Conservation (phyloP, 2,797 vertebrate genomes). For the Novumbra hubbsi region DNA sequence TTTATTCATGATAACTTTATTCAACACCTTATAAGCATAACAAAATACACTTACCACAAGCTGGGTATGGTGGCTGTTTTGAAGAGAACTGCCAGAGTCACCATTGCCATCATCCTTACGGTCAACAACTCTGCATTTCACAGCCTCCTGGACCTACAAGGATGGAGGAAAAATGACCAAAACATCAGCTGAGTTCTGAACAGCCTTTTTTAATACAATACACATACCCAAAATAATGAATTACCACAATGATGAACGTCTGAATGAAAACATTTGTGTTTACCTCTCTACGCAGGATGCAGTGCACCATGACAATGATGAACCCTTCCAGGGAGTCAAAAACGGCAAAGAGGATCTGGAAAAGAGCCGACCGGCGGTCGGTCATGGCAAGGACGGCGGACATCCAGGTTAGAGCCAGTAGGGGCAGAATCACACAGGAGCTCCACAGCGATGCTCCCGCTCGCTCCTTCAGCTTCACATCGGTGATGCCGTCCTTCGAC, state of each 20-base stretch:
- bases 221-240: background rate
- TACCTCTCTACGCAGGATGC: slow-evolving; percentile 95
- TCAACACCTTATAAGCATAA: slow-evolving; percentile 63
- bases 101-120: slow-evolving; percentile 96
- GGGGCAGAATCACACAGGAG: slow-evolving; percentile 96
- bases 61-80: slow-evolving; percentile 94
- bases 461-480: slow-evolving; percentile 99
- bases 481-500: slow-evolving; percentile 98
- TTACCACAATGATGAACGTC: slow-evolving; percentile 8
- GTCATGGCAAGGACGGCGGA: slow-evolving; percentile 97
- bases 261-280: slow-evolving; percentile 4
- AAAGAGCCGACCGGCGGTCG: slow-evolving; percentile 94
- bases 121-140: slow-evolving; percentile 97
- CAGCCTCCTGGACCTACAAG: slow-evolving; percentile 93
- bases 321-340: slow-evolving; percentile 98
- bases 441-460: slow-evolving; percentile 98
- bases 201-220: background rate
- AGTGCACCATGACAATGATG: slow-evolving; percentile 98
- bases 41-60: slow-evolving; percentile 82
- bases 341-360: slow-evolving; percentile 97
- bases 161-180: slow-evolving; percentile 18
- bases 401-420: slow-evolving; percentile 98
- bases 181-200: slow-evolving; percentile 10
- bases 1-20: slow-evolving; percentile 12
- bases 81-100: slow-evolving; percentile 93